phyloP scores from a whole-genome alignment of 2,888 invertebrate genomes.

The Drosophila percnosoma region DNA sequence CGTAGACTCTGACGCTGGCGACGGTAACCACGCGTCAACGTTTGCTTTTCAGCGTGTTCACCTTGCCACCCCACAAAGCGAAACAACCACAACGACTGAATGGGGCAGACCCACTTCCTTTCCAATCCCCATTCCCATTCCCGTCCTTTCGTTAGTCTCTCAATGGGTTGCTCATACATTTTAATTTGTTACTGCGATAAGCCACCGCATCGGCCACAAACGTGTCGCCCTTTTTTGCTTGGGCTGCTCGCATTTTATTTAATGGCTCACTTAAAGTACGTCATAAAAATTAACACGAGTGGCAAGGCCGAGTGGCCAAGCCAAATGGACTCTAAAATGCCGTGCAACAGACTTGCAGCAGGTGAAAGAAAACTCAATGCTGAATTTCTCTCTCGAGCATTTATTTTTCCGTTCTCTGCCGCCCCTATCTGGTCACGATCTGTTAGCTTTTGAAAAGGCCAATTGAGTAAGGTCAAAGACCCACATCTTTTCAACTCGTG shows the following conservation, averaged over 20 bases:
- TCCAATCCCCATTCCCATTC: not conserved
- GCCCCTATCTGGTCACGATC: not conserved
- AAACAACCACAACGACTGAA: conserved; percentile 3
- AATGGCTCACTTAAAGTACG: conserved; percentile 72
- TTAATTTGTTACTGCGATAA: conserved; percentile 70
- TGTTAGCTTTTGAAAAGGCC: not conserved
- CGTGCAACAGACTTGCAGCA: conserved; percentile 21
- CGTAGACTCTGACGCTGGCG: conserved; percentile 12
- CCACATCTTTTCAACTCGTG: too few relatives aligned
- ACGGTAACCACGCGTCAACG: conserved; percentile 28
- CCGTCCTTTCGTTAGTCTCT: conserved; percentile 32
- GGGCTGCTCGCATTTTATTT: conserved; percentile 39
- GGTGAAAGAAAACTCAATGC: conserved; percentile 15
- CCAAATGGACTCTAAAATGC: conserved; percentile 50
- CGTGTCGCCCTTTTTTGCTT: not conserved
- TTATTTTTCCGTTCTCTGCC: not conserved
- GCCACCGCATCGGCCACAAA: conserved; percentile 8
- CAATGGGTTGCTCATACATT: conserved; percentile 59
- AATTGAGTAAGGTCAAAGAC: not conserved
- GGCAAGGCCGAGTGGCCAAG: conserved; percentile 33
- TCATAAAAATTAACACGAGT: conserved; percentile 75
- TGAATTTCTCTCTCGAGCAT: not conserved
- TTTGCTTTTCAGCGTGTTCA: conserved; percentile 34
- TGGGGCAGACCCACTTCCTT: not conserved
- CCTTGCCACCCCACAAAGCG: conserved; percentile 61